Evolutionary conservation across 2,888 invertebrate genomes (phyloP), one percentile per base, ranked within the genome.

Genomic region (Punctoribates punctum): DNA sequence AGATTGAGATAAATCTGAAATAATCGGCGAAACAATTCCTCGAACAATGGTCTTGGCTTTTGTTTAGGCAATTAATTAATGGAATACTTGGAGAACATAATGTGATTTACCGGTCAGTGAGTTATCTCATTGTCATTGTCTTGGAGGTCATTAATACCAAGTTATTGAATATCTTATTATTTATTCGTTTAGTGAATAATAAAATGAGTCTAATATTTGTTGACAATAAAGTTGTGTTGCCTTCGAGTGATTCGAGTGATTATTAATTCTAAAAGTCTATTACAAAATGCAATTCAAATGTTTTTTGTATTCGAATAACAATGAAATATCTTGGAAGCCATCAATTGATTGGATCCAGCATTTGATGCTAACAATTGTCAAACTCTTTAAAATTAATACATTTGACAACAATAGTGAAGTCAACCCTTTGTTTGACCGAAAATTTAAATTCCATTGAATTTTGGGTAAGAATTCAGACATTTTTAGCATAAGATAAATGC

Each of bases 131-230:
- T 57, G 57, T 57, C 54, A 62, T 62, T 62, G 62, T 65, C 15
- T 65, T 8, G 3, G 38, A 65, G 65, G 65, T 65, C 65, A 65
- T 65, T 65, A 65, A 65, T 65, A 65, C 65, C 9, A 17, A 27
- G 11, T 62, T 62, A 62, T 62, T 29, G 23, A 29, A 62, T 62
- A 62, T 34, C 17, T 23, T 11, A 60, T 48, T n/a, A 57, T 57
- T 23, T 25, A 23, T 25, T 57, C 4, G 23, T 4, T 48, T 17
- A 20, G 8, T 29, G 1, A 29, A 9, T 34, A 65, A 65, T 34
- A 34, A 34, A 8, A 34, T 34, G 34, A 65, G 65, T 25, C 65
- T 65, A 13, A 65, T 57, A 13, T 57, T 6, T 65, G 65, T 65
- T 65, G 65, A 34, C 65, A 34, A 34, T 57, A 57, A 57, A 57